Evolutionary conservation across 2,113 vertebrate genomes (phyloP).

Genomic region (Apodemus speciosus): DNA sequence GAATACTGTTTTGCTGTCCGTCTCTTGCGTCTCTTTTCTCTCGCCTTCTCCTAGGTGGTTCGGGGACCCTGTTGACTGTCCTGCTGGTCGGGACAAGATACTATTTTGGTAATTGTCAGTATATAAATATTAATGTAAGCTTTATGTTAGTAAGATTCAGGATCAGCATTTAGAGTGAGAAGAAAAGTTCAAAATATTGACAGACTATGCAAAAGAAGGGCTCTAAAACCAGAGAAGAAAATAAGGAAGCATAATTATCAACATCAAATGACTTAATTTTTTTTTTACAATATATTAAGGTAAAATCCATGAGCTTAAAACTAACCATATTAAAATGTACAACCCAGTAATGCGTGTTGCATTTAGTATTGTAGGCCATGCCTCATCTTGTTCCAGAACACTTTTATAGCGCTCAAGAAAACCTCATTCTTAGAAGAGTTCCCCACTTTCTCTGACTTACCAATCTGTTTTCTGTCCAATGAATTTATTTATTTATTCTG

Average conservation of each 20-base stretch:
- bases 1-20: too few relatives aligned
- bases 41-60: too few relatives aligned
- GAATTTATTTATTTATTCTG: neutral
- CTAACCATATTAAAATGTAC: neutral
- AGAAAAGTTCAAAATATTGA: neutral
- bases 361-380: neutral
- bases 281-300: neutral
- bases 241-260: neutral
- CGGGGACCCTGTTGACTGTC: too few relatives aligned
- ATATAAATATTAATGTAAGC: constrained; percentile 22
- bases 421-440: neutral
- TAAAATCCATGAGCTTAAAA: neutral
- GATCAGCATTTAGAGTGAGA: neutral
- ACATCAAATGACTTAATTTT: neutral
- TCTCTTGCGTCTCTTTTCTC: too few relatives aligned
- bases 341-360: neutral
- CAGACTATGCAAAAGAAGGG: neutral
- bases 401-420: neutral
- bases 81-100: too few relatives aligned
- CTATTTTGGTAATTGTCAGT: neutral
- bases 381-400: neutral
- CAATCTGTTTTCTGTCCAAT: neutral
- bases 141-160: neutral
- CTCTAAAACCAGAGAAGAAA: neutral
- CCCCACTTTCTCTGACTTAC: neutral